Evolutionary conservation across 2,797 vertebrate species (phyloP), one percentile per base, ranked within the genome.

Genomic region (Nannoperca australis): DNA sequence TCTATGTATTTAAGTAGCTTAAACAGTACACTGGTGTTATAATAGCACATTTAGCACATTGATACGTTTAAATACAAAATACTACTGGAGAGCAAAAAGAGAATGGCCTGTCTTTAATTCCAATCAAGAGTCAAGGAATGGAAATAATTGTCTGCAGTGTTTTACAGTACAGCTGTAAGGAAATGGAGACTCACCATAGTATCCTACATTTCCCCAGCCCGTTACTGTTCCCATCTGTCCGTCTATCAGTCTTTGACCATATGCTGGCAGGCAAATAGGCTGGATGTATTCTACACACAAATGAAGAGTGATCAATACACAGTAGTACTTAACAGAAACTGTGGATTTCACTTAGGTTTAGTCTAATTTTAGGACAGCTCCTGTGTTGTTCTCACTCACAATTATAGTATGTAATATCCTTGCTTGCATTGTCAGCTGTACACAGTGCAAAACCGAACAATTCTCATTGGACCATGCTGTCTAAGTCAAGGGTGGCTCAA

Each of bases 191-290:
- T 95, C 82, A 97, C 97, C 96, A 0, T 97, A 96, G 84, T 97
- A 97, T 69, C 96, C 95, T 0, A 96, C 95, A 65, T 97, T 97
- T 63, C 97, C 97, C 97, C 97, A 98, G 64, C 97, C 97, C 0
- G 97, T 98, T 18, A 97, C 97, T 0, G 96, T 97, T 56, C 97
- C 97, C 56, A 96, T 89, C 82, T 97, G 96, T 64, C 97, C 96
- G 0, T 97, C 96, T 17, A 95, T 92, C 83, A 97, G 88, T 58
- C 94, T 92, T 76, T 97, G 97, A 18, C 96, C 96, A 0, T 96
- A 92, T 0, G 96, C 95, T 9, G 97, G 97, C 78, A 98, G 94
- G 73, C 97, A 98, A 76, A 97, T 89, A 0, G 97, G 97, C 94
- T 98, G 97, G 79, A 98, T 95, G 76, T 95, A 96, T 70, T 97